Conservation (phyloP, 2,888 invertebrate species). For the Chironomus tentans region DNA sequence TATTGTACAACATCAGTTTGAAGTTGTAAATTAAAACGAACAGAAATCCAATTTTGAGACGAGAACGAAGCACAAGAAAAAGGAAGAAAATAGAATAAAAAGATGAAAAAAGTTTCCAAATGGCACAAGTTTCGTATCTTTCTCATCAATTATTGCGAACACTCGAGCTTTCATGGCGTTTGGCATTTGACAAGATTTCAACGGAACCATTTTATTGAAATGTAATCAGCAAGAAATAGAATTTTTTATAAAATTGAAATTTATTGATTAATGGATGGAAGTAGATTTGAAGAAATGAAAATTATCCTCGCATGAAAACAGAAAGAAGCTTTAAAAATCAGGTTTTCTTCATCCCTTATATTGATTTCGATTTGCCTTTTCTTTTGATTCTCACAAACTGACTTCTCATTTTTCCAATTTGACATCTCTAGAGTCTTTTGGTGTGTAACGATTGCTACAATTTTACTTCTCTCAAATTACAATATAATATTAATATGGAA, state of each 20-base stretch:
- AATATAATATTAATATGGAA: conserved; percentile 28
- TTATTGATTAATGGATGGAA: neutral
- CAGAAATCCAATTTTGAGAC: neutral
- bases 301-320: no score
- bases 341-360: no score
- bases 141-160: neutral
- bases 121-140: neutral
- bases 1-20: no score
- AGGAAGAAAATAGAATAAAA: neutral
- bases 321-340: no score
- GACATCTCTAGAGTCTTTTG: conserved; percentile 27
- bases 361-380: no score
- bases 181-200: conserved; percentile 10
- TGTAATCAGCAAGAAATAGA: neutral
- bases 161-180: conserved; percentile 12
- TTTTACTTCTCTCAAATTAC: neutral
- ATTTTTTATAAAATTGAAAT: neutral
- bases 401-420: neutral
- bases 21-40: neutral
- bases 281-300: no score
- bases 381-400: no score
- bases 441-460: conserved; percentile 16
- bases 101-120: neutral
- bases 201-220: conserved; percentile 13
- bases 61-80: neutral